Evolutionary conservation across 2,113 vertebrate genomes (phyloP).

Genomic region (Patagioenas fasciata): DNA sequence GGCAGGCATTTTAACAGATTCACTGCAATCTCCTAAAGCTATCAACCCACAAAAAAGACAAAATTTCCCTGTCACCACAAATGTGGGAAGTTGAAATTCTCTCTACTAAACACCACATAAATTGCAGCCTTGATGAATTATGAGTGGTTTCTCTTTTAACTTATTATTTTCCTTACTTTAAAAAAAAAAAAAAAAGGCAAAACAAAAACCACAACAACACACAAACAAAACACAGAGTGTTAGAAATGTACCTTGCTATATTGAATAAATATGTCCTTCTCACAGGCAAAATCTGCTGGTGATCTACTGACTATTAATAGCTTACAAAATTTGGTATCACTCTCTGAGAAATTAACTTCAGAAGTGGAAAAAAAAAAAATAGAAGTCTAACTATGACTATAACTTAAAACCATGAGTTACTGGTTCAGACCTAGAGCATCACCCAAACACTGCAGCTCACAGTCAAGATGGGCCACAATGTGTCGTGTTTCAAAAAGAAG

Average conservation of each 20-base stretch:
- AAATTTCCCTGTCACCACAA: not conserved
- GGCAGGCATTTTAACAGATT: not conserved
- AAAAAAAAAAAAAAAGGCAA: not conserved
- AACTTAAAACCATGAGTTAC: not conserved
- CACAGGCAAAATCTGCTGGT: not conserved
- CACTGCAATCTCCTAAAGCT: not conserved
- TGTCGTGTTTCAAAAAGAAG: not conserved
- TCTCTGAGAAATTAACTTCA: not conserved
- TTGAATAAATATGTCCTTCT: not conserved
- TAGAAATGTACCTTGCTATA: not conserved
- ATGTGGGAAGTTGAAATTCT: not conserved
- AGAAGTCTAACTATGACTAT: not conserved
- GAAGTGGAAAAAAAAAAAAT: not conserved
- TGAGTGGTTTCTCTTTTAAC: not conserved
- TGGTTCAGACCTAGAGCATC: not conserved
- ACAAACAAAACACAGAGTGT: not conserved
- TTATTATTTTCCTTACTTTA: not conserved
- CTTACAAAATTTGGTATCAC: not conserved
- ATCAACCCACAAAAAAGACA: not conserved
- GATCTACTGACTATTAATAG: not conserved
- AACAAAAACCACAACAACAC: no score
- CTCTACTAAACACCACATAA: not conserved
- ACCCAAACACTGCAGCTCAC: not conserved
- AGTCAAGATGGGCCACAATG: rapidly evolving
- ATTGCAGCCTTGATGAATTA: not conserved